phyloP scores from a whole-genome alignment of 2,113 vertebrate genomes.

The Callaeas wilsoni region DNA sequence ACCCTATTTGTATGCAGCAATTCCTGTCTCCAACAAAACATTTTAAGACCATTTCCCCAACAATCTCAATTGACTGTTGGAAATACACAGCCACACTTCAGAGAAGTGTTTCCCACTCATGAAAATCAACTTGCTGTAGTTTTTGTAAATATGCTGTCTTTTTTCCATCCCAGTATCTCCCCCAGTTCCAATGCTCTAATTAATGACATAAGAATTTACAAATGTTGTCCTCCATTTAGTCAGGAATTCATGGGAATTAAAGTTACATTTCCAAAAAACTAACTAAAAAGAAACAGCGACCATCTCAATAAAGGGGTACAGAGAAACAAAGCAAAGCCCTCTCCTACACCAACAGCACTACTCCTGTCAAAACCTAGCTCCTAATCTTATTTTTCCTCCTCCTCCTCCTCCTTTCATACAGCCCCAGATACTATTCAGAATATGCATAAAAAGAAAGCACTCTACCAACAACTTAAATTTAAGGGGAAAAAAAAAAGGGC shows the following conservation, averaged over 20 bases:
- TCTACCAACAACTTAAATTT: neutral
- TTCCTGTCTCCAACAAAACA: neutral
- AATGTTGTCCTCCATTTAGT: neutral
- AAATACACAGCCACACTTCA: neutral
- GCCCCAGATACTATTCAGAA: neutral
- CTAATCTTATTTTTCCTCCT: neutral
- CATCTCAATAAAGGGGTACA: neutral
- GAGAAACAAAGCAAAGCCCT: neutral
- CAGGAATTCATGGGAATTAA: neutral
- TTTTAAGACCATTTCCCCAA: neutral
- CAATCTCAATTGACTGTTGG: accelerated
- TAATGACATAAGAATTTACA: neutral
- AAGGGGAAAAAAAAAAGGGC: neutral
- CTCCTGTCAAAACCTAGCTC: neutral
- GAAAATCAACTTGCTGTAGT: neutral
- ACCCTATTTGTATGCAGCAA: neutral
- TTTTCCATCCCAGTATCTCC: neutral
- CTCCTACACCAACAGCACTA: neutral
- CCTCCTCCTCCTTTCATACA: neutral
- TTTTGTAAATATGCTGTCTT: neutral
- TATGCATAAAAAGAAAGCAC: neutral
- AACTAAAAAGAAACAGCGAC: neutral
- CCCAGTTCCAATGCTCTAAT: neutral
- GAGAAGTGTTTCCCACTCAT: neutral
- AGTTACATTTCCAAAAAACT: neutral